Conservation (phyloP, 2,113 vertebrate species). For the Gadus chalcogrammus region DNA sequence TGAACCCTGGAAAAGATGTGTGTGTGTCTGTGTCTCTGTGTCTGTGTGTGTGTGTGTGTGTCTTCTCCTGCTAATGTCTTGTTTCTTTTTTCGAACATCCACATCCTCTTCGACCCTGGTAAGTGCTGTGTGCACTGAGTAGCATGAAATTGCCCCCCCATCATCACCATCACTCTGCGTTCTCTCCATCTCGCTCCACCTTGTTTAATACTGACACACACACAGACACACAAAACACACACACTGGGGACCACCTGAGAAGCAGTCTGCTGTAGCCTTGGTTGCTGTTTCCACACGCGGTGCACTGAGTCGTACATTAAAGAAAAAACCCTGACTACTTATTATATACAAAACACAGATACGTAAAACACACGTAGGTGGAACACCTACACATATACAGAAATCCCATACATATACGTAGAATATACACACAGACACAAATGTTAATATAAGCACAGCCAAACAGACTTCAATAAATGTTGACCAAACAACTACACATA, state of each 20-base stretch:
- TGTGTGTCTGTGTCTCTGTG: not conserved
- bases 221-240: not conserved
- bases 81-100: slow-evolving; percentile 35
- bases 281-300: too few relatives aligned
- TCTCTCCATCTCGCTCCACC: slow-evolving; percentile 31
- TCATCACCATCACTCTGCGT: too few relatives aligned
- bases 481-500: not conserved
- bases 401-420: not conserved
- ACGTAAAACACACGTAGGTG: too few relatives aligned
- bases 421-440: too few relatives aligned
- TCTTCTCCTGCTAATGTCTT: slow-evolving; percentile 5
- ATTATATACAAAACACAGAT: too few relatives aligned
- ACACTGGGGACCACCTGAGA: too few relatives aligned
- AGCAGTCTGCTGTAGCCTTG: too few relatives aligned
- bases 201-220: slow-evolving; percentile 10
- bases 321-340: too few relatives aligned
- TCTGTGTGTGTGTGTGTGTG: slow-evolving; percentile 34
- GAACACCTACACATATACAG: too few relatives aligned
- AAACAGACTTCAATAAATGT: not conserved
- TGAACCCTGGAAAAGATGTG: too few relatives aligned
- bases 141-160: slow-evolving; percentile 56
- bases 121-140: slow-evolving; percentile 28
- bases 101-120: slow-evolving; percentile 43
- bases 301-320: too few relatives aligned
- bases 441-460: too few relatives aligned